Evolutionary conservation across 2,113 vertebrate species (phyloP).

Genomic region (Peromyscus leucopus): DNA sequence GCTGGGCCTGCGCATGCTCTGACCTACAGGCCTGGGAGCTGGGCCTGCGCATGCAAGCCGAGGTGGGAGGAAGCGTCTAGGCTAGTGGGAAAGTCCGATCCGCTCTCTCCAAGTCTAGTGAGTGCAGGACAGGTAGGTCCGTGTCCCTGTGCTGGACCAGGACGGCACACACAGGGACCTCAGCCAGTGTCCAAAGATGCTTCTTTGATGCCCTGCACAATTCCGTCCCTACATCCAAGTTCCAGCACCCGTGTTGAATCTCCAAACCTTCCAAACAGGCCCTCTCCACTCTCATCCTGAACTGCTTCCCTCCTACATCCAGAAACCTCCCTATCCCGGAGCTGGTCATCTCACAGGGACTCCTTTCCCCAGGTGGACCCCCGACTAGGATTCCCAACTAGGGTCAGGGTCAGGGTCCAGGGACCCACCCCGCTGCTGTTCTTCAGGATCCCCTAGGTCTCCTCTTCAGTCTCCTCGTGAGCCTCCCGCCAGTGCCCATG

Average conservation of each 20-base stretch:
- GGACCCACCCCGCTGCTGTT: background rate
- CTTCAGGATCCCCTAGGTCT: background rate
- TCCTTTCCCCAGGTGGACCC: background rate
- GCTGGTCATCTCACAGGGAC: background rate
- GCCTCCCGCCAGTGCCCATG: background rate
- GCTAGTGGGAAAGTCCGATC: background rate
- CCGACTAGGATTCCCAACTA: background rate
- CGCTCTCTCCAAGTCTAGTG: background rate
- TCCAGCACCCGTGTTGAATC: no score
- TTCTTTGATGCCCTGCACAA: background rate
- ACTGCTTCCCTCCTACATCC: no score
- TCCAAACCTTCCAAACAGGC: background rate
- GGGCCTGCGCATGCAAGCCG: no score
- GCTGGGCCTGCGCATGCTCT: background rate
- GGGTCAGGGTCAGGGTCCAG: background rate
- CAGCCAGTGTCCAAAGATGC: accelerated
- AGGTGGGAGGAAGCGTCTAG: background rate
- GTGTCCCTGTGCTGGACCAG: background rate
- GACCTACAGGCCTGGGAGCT: background rate
- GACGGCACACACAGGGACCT: background rate
- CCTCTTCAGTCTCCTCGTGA: background rate
- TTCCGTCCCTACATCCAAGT: background rate
- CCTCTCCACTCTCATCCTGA: no score
- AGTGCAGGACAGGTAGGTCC: background rate
- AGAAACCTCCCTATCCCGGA: background rate